phyloP scores from a whole-genome alignment of 2,888 invertebrate species.

The Parapristionchus giblindavisi region DNA sequence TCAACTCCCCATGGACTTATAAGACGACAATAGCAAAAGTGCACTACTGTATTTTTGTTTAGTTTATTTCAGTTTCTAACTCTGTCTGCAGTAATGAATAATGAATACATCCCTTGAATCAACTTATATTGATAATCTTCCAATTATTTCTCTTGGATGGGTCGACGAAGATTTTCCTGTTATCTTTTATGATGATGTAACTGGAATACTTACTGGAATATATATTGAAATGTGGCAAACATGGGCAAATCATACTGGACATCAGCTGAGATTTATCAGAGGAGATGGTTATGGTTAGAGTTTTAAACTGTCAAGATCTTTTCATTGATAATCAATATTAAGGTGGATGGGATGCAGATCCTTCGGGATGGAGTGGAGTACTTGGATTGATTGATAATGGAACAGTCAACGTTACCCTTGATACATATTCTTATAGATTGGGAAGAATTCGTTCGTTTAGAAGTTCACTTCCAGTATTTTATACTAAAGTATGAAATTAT shows the following conservation, averaged over 20 bases:
- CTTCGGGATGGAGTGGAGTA: constrained; percentile 32
- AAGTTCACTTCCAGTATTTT: constrained; percentile 30
- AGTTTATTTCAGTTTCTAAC: too few relatives aligned
- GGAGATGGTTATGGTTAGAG: constrained; percentile 34
- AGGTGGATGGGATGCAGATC: constrained; percentile 36
- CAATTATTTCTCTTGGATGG: constrained; percentile 33
- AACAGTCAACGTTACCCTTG: constrained; percentile 29
- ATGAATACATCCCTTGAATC: too few relatives aligned
- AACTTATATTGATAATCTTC: too few relatives aligned
- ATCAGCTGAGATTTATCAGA: constrained; percentile 14
- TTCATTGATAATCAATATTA: neutral
- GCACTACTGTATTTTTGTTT: too few relatives aligned
- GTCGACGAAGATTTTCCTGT: constrained; percentile 38
- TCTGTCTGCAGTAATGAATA: too few relatives aligned
- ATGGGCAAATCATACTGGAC: constrained; percentile 7
- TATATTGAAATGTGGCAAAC: constrained; percentile 38
- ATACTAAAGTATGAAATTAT: constrained; percentile 31
- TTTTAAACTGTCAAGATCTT: too few relatives aligned
- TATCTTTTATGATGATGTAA: constrained; percentile 16
- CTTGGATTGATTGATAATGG: constrained; percentile 34
- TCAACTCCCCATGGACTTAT: too few relatives aligned
- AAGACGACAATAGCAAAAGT: too few relatives aligned
- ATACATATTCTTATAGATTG: constrained; percentile 27
- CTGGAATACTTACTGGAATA: constrained; percentile 17
- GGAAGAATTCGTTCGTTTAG: constrained; percentile 1